phyloP scores from a whole-genome alignment of 1,140 invertebrate genomes.

The Drosophila rufa region DNA sequence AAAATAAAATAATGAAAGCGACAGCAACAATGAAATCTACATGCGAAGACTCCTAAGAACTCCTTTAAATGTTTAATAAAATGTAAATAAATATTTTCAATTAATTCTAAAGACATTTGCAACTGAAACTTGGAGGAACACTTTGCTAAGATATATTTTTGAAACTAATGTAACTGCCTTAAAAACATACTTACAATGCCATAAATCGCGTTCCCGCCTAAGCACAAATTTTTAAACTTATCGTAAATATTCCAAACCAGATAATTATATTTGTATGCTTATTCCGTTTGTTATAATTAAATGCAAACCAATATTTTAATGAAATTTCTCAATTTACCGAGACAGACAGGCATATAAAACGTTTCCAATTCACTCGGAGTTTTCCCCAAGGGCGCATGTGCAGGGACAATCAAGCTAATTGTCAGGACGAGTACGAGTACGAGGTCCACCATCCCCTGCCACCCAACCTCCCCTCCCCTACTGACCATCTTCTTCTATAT shows the following conservation, averaged over 20 bases:
- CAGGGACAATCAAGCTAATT: constrained; percentile 81
- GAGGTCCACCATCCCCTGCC: neutral
- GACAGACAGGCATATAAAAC: neutral
- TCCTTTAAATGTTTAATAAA: neutral
- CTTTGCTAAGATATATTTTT: neutral
- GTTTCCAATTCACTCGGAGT: constrained; percentile 18
- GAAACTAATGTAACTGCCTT: neutral
- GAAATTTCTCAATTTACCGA: constrained; percentile 1
- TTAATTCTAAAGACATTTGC: no score
- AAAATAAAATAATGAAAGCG: no score
- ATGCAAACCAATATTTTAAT: constrained; percentile 7
- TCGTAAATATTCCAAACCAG: neutral
- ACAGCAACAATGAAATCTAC: no score
- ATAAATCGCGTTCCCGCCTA: neutral
- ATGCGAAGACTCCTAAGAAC: no score
- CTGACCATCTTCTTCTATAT: neutral
- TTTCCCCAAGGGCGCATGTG: constrained; percentile 47
- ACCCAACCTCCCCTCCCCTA: neutral
- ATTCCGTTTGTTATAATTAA: constrained; percentile 1
- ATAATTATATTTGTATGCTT: neutral
- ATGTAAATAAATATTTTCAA: neutral
- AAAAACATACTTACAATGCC: neutral
- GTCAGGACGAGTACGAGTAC: constrained; percentile 31
- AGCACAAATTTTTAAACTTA: neutral
- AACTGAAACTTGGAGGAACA: neutral